These are phyloP conservation scores for Homalodisca vitripennis DNA, from an alignment of 1,140 invertebrate genomes.

Conservation along the genomic window DNA sequence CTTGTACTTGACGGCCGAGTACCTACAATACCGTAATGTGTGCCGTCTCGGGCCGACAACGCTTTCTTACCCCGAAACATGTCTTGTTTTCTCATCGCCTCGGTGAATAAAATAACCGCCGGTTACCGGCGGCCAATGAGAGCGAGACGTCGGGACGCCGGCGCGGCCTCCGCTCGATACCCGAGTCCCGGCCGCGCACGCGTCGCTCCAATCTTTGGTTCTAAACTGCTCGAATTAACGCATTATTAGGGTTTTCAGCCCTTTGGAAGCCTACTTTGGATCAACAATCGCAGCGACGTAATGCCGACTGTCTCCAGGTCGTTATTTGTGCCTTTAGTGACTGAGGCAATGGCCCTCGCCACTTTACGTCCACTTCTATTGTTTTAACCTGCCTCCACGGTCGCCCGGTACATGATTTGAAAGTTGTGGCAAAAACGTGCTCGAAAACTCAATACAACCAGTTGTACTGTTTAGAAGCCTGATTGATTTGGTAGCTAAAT, in stretches of 20 bases:
- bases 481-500: too few relatives aligned
- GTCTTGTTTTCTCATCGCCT: slow-evolving; percentile 23
- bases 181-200: slow-evolving; percentile 5
- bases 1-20: too few relatives aligned
- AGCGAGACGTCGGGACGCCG: neutral
- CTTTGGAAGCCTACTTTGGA: slow-evolving; percentile 17
- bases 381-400: too few relatives aligned
- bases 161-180: slow-evolving; percentile 4
- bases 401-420: too few relatives aligned
- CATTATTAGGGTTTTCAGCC: slow-evolving; percentile 13
- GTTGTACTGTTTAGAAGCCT: too few relatives aligned
- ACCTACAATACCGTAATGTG: too few relatives aligned
- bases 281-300: slow-evolving; percentile 11
- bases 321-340: too few relatives aligned
- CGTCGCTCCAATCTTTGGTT: neutral
- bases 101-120: slow-evolving; percentile 24
- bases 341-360: too few relatives aligned
- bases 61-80: slow-evolving; percentile 15
- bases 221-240: slow-evolving; percentile 9
- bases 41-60: neutral
- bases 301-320: neutral
- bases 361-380: too few relatives aligned
- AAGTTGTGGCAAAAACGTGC: too few relatives aligned
- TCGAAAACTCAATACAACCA: too few relatives aligned
- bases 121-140: slow-evolving; percentile 20